Conservation (phyloP, 2,797 vertebrate species). For the Podarcis lilfordi region DNA sequence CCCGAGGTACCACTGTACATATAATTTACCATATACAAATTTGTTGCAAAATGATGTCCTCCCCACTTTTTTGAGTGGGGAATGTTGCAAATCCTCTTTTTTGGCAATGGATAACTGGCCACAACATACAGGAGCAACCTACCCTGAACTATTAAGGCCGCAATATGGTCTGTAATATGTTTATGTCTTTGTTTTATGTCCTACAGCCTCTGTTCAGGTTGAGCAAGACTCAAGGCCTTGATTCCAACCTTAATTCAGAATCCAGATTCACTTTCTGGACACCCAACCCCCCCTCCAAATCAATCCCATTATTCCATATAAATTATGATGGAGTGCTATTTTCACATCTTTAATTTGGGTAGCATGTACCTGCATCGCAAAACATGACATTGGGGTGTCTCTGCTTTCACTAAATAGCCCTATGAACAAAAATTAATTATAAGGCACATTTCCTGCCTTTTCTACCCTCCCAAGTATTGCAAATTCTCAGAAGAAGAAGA, state of each 20-base stretch:
- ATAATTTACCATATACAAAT: no score
- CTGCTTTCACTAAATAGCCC: neutral
- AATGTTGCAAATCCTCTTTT: no score
- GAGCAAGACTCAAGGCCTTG: neutral
- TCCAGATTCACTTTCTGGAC: neutral
- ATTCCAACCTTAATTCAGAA: neutral
- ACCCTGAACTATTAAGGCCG: neutral
- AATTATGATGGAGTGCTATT: neutral
- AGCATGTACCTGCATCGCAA: neutral
- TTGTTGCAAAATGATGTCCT: no score
- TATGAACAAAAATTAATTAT: neutral
- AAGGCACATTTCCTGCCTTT: neutral
- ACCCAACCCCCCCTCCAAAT: neutral
- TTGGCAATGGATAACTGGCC: no score
- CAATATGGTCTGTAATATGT: neutral
- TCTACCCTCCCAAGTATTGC: neutral
- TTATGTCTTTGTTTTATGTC: neutral
- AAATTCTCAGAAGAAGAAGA: neutral
- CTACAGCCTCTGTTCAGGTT: neutral
- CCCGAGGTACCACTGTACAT: no score
- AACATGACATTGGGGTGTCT: neutral
- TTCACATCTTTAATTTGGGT: neutral
- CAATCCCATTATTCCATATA: constrained; percentile 2
- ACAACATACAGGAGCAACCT: neutral
- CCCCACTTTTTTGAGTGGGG: no score